Evolutionary conservation across 2,888 invertebrate species (phyloP).

Genomic region (Dicyrtoma fusca): DNA sequence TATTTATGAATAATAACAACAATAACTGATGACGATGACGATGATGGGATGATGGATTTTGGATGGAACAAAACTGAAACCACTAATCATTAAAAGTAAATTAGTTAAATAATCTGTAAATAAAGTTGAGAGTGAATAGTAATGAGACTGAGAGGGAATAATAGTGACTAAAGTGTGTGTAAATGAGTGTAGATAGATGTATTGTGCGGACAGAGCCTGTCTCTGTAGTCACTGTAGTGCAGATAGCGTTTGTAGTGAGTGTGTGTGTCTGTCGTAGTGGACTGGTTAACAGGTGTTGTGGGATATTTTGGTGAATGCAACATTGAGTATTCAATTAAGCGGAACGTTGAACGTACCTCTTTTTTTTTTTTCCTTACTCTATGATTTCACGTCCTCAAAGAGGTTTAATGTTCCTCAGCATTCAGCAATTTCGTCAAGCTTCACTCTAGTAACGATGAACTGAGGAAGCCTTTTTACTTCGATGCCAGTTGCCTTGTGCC

Average conservation of each 20-base stretch:
- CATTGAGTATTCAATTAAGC: constrained; percentile 27
- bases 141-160: not conserved
- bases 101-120: not conserved
- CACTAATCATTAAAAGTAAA: too few species aligned
- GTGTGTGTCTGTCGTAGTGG: too few species aligned
- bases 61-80: too few species aligned
- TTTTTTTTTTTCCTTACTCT: not conserved
- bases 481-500: not conserved
- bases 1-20: too few species aligned
- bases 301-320: constrained; percentile 3
- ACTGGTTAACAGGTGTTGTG: constrained; percentile 10
- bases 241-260: too few species aligned
- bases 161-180: not conserved
- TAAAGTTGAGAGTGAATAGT: not conserved
- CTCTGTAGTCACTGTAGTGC: too few species aligned
- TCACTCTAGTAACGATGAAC: too few species aligned
- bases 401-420: too few species aligned
- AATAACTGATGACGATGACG: too few species aligned
- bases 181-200: not conserved
- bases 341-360: not conserved
- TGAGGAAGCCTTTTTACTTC: not conserved
- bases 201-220: too few species aligned
- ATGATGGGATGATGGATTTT: too few species aligned
- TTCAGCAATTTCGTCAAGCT: too few species aligned
- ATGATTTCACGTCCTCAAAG: not conserved